Evolutionary conservation across 2,888 invertebrate species (phyloP).

Genomic region (Diarsia brunnea): DNA sequence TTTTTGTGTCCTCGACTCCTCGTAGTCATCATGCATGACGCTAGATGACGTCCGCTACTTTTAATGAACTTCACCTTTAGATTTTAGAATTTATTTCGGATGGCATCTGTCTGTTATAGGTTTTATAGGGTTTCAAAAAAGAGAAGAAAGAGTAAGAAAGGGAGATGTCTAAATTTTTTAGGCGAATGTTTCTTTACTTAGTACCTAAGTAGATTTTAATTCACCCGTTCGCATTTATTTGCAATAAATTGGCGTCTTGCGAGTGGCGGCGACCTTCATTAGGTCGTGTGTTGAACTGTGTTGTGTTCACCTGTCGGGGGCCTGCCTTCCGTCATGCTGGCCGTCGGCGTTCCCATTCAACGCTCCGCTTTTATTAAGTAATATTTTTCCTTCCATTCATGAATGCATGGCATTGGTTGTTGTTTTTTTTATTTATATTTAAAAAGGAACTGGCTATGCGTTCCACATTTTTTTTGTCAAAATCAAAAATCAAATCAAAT

Average conservation of each 20-base stretch:
- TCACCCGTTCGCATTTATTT: neutral
- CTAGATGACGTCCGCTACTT: neutral
- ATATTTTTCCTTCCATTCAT: neutral
- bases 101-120: neutral
- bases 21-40: neutral
- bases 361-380: neutral
- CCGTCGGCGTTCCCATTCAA: neutral
- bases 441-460: neutral
- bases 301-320: slow-evolving; percentile 12
- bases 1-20: neutral
- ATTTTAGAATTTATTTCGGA: no score
- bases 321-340: neutral
- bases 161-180: neutral
- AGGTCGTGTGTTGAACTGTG: no score
- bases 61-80: neutral
- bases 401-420: neutral
- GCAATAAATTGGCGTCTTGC: neutral
- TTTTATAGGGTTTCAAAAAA: neutral
- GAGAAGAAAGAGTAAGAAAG: neutral
- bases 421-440: no score
- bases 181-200: neutral
- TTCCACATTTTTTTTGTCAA: neutral
- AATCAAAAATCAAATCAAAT: no score
- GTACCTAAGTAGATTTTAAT: no score
- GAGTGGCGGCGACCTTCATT: slow-evolving; percentile 12